Evolutionary conservation across 2,797 vertebrate genomes (phyloP), one percentile per base, ranked within the genome.

Genomic region (Hippoglossus hippoglossus): DNA sequence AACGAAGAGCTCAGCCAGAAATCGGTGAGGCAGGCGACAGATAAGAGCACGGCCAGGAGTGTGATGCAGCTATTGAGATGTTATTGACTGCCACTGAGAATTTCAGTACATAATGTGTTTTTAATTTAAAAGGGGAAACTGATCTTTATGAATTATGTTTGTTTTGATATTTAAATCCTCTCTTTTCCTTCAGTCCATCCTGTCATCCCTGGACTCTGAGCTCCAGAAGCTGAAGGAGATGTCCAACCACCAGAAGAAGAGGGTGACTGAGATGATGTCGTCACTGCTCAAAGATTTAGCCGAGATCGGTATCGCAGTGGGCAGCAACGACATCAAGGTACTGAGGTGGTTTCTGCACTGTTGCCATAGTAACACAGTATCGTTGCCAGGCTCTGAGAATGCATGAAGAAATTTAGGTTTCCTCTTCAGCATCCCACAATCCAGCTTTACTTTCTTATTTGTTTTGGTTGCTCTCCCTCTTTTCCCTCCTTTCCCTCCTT

Each of bases 201-300:
- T 99, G 91, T 95, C 96, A 2, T 98, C 96, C 83, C 94, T 98
- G 92, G 97, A 99, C 93, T 96, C 96, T 25, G 98, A 99, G 81
- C 96, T 99, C 71, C 97, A 99, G 92, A 99, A 99, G 89, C 95
- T 99, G 70, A 99, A 99, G 91, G 97, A 99, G 92, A 98, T 98
- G 97, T 98, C 97, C 77, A 98, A 97, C 91, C 98, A 99, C 87
- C 98, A 99, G 90, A 99, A 96, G 89, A 99, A 98, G 90, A 94
- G 98, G 83, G 96, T 97, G 5, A 97, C 96, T 0, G 97, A 99
- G 91, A 98, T 99, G 98, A 99, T 99, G 98, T 96, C 97, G 0
- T 98, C 98, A n/a, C 94, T 99, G 81, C 94, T 99, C 31, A 99
- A 99, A 92, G 98, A 99, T 85, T 93, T 99, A 25, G 96, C 97